Evolutionary conservation across 2,797 vertebrate species (phyloP).

Genomic region (Simalia tracyae): DNA sequence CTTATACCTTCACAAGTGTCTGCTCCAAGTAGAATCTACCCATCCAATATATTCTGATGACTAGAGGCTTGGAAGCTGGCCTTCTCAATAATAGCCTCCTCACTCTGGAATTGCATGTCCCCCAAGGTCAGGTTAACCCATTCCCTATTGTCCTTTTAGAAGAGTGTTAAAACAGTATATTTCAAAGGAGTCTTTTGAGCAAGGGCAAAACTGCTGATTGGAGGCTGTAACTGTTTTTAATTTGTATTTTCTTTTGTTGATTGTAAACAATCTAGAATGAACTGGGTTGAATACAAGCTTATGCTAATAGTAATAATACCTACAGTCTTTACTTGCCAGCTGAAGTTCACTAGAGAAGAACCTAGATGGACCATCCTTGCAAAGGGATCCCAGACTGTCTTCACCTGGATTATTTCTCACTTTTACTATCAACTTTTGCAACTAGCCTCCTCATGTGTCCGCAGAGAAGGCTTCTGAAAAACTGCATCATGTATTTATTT

Average conservation of each 20-base stretch:
- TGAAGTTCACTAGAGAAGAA: not conserved
- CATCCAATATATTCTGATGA: not conserved
- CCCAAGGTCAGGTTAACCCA: not conserved
- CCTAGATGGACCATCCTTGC: not conserved
- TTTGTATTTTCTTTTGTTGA: not conserved
- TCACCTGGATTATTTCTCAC: not conserved
- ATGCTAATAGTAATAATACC: not conserved
- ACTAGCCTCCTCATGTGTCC: not conserved
- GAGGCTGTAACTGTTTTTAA: not conserved
- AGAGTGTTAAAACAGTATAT: not conserved
- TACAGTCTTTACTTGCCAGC: not conserved
- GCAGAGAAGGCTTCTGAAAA: not conserved
- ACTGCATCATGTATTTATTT: not conserved
- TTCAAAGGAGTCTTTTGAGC: not conserved
- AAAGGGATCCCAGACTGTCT: not conserved
- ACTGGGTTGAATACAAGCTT: not conserved
- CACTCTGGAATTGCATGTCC: not conserved
- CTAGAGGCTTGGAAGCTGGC: not conserved
- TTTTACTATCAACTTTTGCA: not conserved
- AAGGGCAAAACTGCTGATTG: not conserved
- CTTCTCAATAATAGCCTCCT: not conserved
- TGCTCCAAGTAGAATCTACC: not conserved
- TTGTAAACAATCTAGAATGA: not conserved
- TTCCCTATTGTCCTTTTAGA: not conserved
- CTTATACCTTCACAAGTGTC: not conserved